Evolutionary conservation across 2,797 vertebrate genomes (phyloP).

Genomic region (Clarias laeviceps): DNA sequence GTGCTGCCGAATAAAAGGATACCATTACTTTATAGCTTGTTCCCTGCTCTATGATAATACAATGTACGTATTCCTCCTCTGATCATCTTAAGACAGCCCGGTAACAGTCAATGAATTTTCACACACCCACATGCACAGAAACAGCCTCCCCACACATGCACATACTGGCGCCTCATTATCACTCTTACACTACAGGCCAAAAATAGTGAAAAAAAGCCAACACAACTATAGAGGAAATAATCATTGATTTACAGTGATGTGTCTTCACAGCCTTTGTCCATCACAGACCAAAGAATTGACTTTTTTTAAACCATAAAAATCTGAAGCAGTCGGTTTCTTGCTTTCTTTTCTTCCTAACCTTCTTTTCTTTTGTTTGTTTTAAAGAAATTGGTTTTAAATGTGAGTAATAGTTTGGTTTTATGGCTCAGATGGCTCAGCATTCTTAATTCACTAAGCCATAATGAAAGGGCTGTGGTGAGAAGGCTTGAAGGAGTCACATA

Average conservation of each 20-base stretch:
- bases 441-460: constrained; percentile 48
- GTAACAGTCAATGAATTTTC: constrained; percentile 32
- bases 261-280: neutral
- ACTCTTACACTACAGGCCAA: constrained; percentile 37
- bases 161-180: constrained; percentile 21
- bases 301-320: neutral
- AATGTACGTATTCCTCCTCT: neutral
- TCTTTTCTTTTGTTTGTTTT: neutral
- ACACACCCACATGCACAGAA: constrained; percentile 18
- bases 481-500: neutral
- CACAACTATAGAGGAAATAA: neutral
- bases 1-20: neutral
- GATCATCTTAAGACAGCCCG: constrained; percentile 14
- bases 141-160: constrained; percentile 33
- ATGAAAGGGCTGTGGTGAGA: constrained; percentile 7
- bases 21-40: neutral
- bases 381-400: neutral
- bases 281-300: neutral
- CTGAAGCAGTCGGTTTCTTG: neutral
- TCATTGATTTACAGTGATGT: neutral
- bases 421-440: constrained; percentile 9
- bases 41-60: neutral
- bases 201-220: neutral
- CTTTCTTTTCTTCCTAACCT: neutral
- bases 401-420: constrained; percentile 10